Base-by-base conservation (phyloP, 2,113 vertebrate species). In the Protomyctophum bolini region DNA sequence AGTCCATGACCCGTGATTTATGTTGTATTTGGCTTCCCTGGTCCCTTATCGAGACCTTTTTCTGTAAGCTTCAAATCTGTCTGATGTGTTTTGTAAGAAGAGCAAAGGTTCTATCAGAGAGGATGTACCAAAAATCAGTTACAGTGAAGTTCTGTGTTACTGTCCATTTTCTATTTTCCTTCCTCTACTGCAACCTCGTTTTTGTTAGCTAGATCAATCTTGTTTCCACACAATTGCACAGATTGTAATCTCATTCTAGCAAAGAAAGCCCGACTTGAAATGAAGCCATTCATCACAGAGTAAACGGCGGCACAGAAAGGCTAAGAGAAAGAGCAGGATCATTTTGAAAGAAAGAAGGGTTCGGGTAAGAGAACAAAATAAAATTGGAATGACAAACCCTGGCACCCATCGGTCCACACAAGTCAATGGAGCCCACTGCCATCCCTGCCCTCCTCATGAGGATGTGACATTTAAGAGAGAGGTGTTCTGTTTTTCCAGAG, bases 281-380 rank as follows among this genome's bases (percentile, higher is more conserved):
- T 92, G 61, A 89, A 92, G 89, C 87, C 87, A 91, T 94, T 92
- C 84, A 91, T 92, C 91, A 92, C 83, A 72, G 81, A 81, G 83
- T 79, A 83, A 89, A 86, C 70, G 68, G 86, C 74, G 65, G 56
- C 75, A 70, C 69, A 72, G 76, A 76, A 79, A 74, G 69, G 66
- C 76, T 7, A 68, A 67, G 63, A 29, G 83, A 70, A 47, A 52
- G 79, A 63, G 79, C 67, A 29, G 63, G 63, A 50, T 75, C 86
- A 75, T 66, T 66, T 47, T 66, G 56, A 77, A 59, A 75, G 76
- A 68, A 78, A 78, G 64, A 12, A 47, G 48, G 1, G 70, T 58
- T 78, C 0, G 3, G 72, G 70, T 68, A 33, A 74, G 54, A 48
- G 67, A 85, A 66, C 70, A 28, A 73, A 74, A 58, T 33, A 78